Percentiles rank a stretch among this genome's conserved stretches.
Conservation (phyloP, 2,888 invertebrate species). For the Muschampia plurimacula region DNA sequence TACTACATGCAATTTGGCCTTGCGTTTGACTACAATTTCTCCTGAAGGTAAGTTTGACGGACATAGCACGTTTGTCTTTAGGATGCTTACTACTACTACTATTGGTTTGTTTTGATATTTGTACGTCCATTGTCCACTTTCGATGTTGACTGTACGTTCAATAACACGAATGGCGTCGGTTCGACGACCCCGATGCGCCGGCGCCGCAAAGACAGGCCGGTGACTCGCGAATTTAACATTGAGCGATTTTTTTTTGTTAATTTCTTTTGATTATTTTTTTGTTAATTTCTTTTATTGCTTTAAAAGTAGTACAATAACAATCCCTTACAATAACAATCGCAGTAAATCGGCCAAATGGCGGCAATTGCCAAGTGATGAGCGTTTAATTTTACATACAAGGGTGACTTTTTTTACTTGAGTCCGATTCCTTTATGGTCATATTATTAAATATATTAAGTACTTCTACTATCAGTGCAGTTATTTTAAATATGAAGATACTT, state of each 20-base stretch:
- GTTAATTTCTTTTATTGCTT: background rate
- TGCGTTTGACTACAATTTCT: background rate
- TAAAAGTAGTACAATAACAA: no score
- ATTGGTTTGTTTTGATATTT: background rate
- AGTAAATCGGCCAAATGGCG: background rate
- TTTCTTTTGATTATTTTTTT: background rate
- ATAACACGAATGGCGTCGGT: conserved; percentile 76
- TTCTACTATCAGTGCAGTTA: no score
- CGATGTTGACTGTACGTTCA: conserved; percentile 56
- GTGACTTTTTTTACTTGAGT: background rate
- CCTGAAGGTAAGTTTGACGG: background rate
- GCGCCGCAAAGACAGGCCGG: conserved; percentile 71
- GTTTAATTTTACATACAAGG: background rate
- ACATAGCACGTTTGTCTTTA: no score
- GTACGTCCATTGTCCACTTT: conserved; percentile 22
- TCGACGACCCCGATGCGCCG: conserved; percentile 75
- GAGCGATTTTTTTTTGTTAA: conserved; percentile 31
- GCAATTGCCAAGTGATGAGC: background rate
- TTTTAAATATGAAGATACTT: no score
- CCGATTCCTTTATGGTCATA: no score
- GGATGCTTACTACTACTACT: background rate
- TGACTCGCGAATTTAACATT: conserved; percentile 56
- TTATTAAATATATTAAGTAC: no score
- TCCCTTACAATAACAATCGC: background rate
- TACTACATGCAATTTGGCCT: background rate